A percentile compares a stretch with the other conserved stretches of the same genome.
phyloP scores from a whole-genome alignment of 2,888 invertebrate genomes.

The Eumerus sabulonum region DNA sequence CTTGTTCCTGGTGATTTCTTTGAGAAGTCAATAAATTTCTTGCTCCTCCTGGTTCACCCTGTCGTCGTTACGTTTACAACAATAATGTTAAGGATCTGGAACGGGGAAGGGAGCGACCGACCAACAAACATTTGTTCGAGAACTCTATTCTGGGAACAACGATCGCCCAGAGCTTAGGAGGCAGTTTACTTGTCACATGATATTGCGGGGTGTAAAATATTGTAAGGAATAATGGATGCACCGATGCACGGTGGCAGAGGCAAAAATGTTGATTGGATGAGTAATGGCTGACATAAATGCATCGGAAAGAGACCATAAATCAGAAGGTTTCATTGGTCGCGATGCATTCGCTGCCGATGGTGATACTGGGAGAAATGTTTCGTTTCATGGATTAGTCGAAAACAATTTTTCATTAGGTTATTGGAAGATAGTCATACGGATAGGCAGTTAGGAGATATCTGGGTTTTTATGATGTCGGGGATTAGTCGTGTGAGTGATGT shows the following conservation, averaged over 20 bases:
- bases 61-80: constrained; percentile 12
- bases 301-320: constrained; percentile 60
- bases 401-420: constrained; percentile 46
- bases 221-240: constrained; percentile 64
- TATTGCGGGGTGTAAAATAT: constrained; percentile 55
- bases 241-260: no score
- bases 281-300: constrained; percentile 64
- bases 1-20: constrained; percentile 62
- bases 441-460: constrained; percentile 2
- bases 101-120: constrained; percentile 4
- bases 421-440: no score
- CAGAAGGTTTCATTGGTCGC: constrained; percentile 36
- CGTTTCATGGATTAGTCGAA: constrained; percentile 34
- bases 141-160: constrained; percentile 5
- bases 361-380: background rate
- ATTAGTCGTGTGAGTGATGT: constrained; percentile 10
- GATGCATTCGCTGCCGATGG: background rate
- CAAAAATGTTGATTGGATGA: constrained; percentile 66
- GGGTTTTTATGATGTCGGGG: constrained; percentile 14
- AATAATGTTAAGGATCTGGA: constrained; percentile 1
- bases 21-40: constrained; percentile 66
- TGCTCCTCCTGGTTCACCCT: constrained; percentile 20
- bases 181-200: constrained; percentile 64
- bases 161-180: constrained; percentile 35
- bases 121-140: constrained; percentile 48